Percentiles rank a stretch among this genome's conserved stretches.
phyloP scores from a whole-genome alignment of 2,113 vertebrate species.

The Ahaetulla prasina region DNA sequence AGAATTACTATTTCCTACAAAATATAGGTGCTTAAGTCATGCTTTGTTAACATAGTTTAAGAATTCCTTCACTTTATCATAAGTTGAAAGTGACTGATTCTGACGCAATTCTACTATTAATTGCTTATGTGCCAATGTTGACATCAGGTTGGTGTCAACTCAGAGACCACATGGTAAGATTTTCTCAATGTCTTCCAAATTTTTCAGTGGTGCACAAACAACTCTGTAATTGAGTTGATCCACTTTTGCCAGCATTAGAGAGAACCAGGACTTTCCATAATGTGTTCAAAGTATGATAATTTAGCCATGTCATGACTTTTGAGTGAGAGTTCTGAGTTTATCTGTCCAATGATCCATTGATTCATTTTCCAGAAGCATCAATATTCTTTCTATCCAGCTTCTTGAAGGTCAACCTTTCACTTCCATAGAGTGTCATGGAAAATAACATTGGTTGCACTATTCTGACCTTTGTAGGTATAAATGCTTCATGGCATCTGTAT shows the following conservation, averaged over 20 bases:
- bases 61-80: background rate
- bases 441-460: background rate
- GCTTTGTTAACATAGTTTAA: conserved; percentile 5
- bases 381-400: background rate
- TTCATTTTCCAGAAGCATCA: background rate
- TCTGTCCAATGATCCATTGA: background rate
- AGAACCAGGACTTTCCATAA: background rate
- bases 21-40: background rate
- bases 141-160: background rate
- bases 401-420: background rate
- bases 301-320: background rate
- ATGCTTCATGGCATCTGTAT: background rate
- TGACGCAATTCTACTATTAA: conserved; percentile 24
- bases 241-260: background rate
- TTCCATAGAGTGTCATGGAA: background rate
- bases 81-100: conserved; percentile 40
- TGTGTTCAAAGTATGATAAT: background rate
- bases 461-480: background rate
- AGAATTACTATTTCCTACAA: background rate
- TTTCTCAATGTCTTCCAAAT: background rate
- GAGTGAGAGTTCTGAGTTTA: background rate
- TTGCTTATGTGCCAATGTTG: background rate
- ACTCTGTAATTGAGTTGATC: background rate
- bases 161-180: background rate
- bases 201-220: background rate